Evolutionary conservation across 2,113 vertebrate genomes (phyloP).

Genomic region (Chionodraco myersi): DNA sequence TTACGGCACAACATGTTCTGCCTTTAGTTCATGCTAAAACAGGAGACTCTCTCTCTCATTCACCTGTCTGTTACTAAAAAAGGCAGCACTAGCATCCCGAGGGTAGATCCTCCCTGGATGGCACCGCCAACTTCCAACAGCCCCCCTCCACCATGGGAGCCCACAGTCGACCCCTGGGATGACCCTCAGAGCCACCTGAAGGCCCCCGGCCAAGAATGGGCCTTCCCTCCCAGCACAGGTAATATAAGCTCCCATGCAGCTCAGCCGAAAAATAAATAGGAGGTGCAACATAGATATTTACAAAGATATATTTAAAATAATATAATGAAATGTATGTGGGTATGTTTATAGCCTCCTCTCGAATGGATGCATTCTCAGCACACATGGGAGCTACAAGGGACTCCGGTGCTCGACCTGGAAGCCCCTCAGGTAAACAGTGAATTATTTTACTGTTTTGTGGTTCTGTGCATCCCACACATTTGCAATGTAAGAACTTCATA

Average conservation of each 20-base stretch:
- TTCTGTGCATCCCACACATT: not conserved
- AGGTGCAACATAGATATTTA: not conserved
- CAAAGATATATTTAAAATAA: not conserved
- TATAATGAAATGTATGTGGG: not conserved
- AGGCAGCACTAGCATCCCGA: conserved; percentile 43
- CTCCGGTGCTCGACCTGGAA: conserved; percentile 76
- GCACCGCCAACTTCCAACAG: conserved; percentile 66
- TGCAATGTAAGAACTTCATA: not conserved
- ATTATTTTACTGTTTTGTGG: not conserved
- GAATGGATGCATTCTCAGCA: conserved; percentile 86
- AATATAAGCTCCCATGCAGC: conserved; percentile 27
- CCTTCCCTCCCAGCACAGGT: conserved; percentile 69
- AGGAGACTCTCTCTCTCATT: not conserved
- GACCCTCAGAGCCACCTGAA: conserved; percentile 78
- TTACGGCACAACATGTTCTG: not conserved
- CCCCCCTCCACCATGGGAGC: conserved; percentile 78
- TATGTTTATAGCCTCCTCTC: conserved; percentile 70
- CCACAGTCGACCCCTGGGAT: conserved; percentile 88
- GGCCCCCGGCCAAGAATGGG: conserved; percentile 53
- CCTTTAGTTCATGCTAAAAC: not conserved
- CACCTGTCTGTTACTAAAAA: conserved; percentile 26
- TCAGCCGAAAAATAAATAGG: not conserved
- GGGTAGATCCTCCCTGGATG: conserved; percentile 75
- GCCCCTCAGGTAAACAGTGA: conserved; percentile 85
- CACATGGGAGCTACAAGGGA: conserved; percentile 31